Evolutionary conservation across 2,113 vertebrate species (phyloP).

Genomic region (Pedionomus torquatus): DNA sequence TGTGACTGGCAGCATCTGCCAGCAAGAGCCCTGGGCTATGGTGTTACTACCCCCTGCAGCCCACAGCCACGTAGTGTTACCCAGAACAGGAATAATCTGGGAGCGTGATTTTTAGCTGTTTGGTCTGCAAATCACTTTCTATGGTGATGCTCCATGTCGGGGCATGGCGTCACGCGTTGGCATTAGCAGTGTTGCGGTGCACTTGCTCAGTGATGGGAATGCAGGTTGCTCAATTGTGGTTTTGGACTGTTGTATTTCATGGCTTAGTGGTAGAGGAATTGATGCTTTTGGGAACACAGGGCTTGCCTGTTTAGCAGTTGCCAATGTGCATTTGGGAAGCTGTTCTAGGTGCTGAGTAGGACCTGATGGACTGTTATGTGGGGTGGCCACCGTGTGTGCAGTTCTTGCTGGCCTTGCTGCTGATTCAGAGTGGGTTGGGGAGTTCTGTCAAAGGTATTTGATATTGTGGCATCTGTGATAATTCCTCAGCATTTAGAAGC

Average conservation of each 20-base stretch:
- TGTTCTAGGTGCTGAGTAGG: not conserved
- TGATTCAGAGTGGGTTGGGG: not conserved
- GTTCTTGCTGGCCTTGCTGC: not conserved
- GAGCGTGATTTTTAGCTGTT: not conserved
- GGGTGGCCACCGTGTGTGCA: not conserved
- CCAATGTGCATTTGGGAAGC: not conserved
- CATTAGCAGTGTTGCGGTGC: rapidly evolving
- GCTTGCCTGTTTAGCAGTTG: not conserved
- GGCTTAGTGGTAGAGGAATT: not conserved
- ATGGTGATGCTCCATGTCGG: rapidly evolving
- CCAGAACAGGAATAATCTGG: not conserved
- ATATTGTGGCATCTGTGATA: not conserved
- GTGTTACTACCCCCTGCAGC: rapidly evolving
- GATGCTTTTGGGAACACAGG: not conserved
- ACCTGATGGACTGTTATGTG: rapidly evolving
- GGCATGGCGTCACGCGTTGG: rapidly evolving
- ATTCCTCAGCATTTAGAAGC: not conserved
- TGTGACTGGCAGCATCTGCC: not conserved
- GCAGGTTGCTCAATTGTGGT: not conserved
- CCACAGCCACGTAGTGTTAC: not conserved
- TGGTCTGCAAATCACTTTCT: not conserved
- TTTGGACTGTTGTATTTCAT: not conserved
- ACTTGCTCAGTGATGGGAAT: not conserved
- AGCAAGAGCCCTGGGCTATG: not conserved
- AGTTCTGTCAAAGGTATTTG: not conserved